Base-by-base conservation (phyloP, 2,888 invertebrate genomes). In the Balanococcus diminutus region DNA sequence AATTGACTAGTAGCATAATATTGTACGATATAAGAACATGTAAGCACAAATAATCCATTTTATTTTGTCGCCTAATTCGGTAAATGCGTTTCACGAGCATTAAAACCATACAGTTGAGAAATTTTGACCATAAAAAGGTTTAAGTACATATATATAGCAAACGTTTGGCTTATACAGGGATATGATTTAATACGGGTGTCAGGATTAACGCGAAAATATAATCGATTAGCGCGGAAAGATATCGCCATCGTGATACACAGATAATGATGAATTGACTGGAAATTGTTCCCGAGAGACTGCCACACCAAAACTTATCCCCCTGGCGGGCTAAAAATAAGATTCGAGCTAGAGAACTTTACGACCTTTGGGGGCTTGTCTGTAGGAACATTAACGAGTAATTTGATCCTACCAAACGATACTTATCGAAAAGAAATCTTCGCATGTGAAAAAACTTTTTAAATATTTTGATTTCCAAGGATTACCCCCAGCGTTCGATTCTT, bases 221-320 rank as follows among this genome's bases (percentile, higher is more conserved):
- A 75, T 75, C 75, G 75, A 75, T 75, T 75, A 75, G 22, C 11
- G 22, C 19, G 9, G 42, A 42, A 14, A 67, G 67, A 75, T 75
- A 75, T n/a, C 75, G 36, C n/a, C n/a, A 11, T 67, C 28, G 61
- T 16, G 28, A 67, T 25, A 19, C 22, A 19, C 75, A 19, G 32
- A 75, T 75, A 75, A 75, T 75, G 75, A 75, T 75, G 75, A 32
- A 75, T 75, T 75, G 75, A 32, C 75, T 75, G 75, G 75, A 75
- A 75, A 75, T 75, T 32, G 75, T 75, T 75, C 75, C 75, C 75
- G 16, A 32, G 32, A 32, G 75, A 3, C 36, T 22, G 11, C 28
- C 28, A 28, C 4, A 19, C 51, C 19, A 28, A n/a, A 67, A 67
- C 22, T 67, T 67, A 51, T 75, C 32, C 32, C 5, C 75, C 16